phyloP scores from a whole-genome alignment of 2,888 invertebrate species.

The Cryptus armator region DNA sequence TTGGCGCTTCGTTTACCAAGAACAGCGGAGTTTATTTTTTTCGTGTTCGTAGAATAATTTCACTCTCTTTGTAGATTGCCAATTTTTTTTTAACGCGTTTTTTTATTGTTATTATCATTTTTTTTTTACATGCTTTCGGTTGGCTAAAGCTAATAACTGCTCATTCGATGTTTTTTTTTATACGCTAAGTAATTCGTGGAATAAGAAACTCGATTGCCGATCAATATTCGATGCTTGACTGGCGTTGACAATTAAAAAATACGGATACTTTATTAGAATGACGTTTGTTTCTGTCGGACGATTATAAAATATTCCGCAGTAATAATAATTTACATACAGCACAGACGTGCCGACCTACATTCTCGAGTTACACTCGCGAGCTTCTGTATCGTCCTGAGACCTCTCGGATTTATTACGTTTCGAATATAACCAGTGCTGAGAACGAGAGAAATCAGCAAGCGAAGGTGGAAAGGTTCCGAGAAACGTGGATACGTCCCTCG shows the following conservation, averaged over 20 bases:
- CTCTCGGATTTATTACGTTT: constrained; percentile 59
- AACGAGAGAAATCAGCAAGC: constrained; percentile 34
- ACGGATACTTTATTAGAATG: neutral
- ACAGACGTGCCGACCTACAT: constrained; percentile 44
- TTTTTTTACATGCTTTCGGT: too few species aligned
- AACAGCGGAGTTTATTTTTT: too few species aligned
- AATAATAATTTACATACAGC: constrained; percentile 2
- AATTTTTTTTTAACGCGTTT: too few species aligned
- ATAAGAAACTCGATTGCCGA: too few species aligned
- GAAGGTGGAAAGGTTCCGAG: neutral
- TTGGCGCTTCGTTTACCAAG: too few species aligned
- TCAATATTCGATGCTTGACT: too few species aligned
- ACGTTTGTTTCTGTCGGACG: neutral
- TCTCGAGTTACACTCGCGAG: constrained; percentile 2
- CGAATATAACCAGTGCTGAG: constrained; percentile 41
- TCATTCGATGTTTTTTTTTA: too few species aligned
- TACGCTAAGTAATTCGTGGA: too few species aligned
- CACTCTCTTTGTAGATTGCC: too few species aligned
- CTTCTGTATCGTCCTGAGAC: constrained; percentile 46
- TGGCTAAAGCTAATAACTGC: too few species aligned
- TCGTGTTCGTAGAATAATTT: too few species aligned
- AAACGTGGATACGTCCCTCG: constrained; percentile 42
- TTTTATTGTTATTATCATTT: too few species aligned
- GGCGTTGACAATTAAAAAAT: neutral
- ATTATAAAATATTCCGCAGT: neutral